These are phyloP conservation scores for Hyles vespertilio DNA, from an alignment of 1,140 invertebrate species.

Conservation along the genomic window DNA sequence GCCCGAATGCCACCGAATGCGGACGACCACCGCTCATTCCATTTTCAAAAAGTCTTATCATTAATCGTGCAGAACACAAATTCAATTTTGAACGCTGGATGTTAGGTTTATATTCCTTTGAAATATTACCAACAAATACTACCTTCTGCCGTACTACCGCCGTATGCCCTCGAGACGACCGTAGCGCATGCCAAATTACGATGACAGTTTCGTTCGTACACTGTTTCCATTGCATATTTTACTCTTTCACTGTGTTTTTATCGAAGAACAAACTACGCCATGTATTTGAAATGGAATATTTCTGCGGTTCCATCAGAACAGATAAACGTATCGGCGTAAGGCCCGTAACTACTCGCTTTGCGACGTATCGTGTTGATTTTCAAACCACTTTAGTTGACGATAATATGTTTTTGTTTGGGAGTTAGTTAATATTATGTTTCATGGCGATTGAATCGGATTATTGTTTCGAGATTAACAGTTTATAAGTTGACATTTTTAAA, in stretches of 20 bases:
- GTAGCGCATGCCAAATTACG: constrained; percentile 37
- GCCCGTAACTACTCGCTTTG: constrained; percentile 33
- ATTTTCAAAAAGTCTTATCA: constrained; percentile 10
- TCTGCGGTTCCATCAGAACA: too few species aligned
- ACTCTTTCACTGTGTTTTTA: neutral
- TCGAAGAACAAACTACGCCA: too few species aligned
- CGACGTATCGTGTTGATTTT: constrained; percentile 32
- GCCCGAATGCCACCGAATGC: constrained; percentile 37
- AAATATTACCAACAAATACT: neutral
- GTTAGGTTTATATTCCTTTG: neutral
- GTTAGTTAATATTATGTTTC: constrained; percentile 14
- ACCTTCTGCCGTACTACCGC: constrained; percentile 2
- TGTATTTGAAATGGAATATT: too few species aligned
- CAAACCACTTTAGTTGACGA: constrained; percentile 29
- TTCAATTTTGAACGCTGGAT: neutral
- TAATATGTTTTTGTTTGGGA: constrained; percentile 22
- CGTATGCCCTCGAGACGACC: constrained; percentile 32
- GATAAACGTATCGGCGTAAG: constrained; percentile 27
- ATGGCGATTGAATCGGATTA: neutral
- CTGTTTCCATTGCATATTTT: constrained; percentile 14
- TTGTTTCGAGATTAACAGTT: neutral
- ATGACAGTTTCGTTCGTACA: constrained; percentile 11
- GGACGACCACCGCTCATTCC: constrained; percentile 15
- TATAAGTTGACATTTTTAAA: too few species aligned
- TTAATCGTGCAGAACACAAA: neutral